These are phyloP conservation scores for Acanthosepion lycidas DNA, from an alignment of 2,888 invertebrate species.

Conservation along the genomic window DNA sequence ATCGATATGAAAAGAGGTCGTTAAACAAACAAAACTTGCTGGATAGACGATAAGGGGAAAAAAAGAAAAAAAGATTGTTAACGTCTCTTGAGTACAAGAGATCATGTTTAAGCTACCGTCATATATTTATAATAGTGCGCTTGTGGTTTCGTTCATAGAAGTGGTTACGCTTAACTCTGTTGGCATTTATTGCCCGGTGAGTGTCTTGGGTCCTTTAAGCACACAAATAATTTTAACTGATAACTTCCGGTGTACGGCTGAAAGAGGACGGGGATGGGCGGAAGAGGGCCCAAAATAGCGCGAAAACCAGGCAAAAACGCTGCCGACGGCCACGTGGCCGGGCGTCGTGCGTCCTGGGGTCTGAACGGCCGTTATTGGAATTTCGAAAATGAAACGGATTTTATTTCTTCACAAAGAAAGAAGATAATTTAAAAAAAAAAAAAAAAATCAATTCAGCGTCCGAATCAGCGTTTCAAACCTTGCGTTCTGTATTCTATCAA, in stretches of 20 bases:
- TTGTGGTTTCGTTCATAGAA: neutral
- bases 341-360: neutral
- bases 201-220: slow-evolving; percentile 1
- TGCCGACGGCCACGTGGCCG: neutral
- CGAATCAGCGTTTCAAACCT: too few relatives aligned
- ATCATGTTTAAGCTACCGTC: neutral
- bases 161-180: slow-evolving; percentile 20
- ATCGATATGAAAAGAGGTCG: neutral
- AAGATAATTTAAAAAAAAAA: neutral
- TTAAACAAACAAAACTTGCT: neutral
- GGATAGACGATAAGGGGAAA: neutral
- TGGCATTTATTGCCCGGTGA: neutral
- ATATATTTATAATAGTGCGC: neutral
- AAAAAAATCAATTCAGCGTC: too few relatives aligned
- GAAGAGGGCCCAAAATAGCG: neutral
- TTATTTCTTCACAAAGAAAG: neutral
- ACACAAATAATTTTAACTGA: neutral
- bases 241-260: neutral
- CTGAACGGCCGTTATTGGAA: neutral
- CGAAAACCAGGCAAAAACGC: neutral
- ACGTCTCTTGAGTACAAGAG: too few relatives aligned
- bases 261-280: neutral
- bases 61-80: neutral
- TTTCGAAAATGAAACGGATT: neutral
- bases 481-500: too few relatives aligned